Evolutionary conservation across 2,113 vertebrate genomes (phyloP).

Genomic region (Cyprinodon tularosa): DNA sequence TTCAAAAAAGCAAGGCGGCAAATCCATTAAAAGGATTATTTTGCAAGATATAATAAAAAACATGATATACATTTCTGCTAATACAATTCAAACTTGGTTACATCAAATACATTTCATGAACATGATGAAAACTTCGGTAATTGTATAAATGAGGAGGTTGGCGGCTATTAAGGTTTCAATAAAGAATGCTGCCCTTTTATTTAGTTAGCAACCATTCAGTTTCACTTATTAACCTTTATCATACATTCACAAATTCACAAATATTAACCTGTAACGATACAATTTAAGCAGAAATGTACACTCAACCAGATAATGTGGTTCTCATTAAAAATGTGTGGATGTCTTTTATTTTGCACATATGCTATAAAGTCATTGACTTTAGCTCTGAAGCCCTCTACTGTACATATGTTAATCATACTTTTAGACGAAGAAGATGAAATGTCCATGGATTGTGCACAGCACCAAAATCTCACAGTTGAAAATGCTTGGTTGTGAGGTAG

Average conservation of each 20-base stretch:
- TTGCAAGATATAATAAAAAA: not conserved
- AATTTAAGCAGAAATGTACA: slow-evolving; percentile 13
- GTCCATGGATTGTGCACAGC: not conserved
- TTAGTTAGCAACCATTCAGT: not conserved
- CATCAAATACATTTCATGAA: not conserved
- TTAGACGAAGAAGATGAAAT: slow-evolving; percentile 10
- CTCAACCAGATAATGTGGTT: not conserved
- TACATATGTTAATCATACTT: slow-evolving; percentile 20
- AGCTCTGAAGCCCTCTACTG: slow-evolving; percentile 58
- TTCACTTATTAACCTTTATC: slow-evolving; percentile 8
- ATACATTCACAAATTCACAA: slow-evolving; percentile 1
- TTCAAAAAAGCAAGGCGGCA: slow-evolving; percentile 9
- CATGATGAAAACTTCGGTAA: not conserved
- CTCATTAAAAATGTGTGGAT: slow-evolving; percentile 1
- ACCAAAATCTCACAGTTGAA: not conserved
- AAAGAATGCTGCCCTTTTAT: not conserved
- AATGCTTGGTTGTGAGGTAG: not conserved
- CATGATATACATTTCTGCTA: not conserved
- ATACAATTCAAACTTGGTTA: not conserved
- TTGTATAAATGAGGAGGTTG: slow-evolving; percentile 1
- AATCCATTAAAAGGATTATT: not conserved
- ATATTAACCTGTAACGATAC: not conserved
- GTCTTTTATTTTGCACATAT: not conserved
- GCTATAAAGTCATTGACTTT: slow-evolving; percentile 1
- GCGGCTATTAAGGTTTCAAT: not conserved